A percentile compares a stretch with the other conserved stretches of the same genome.
These are phyloP conservation scores for Branchipolynoe longqiensis DNA, from an alignment of 2,888 invertebrate species.

Conservation along the genomic window DNA sequence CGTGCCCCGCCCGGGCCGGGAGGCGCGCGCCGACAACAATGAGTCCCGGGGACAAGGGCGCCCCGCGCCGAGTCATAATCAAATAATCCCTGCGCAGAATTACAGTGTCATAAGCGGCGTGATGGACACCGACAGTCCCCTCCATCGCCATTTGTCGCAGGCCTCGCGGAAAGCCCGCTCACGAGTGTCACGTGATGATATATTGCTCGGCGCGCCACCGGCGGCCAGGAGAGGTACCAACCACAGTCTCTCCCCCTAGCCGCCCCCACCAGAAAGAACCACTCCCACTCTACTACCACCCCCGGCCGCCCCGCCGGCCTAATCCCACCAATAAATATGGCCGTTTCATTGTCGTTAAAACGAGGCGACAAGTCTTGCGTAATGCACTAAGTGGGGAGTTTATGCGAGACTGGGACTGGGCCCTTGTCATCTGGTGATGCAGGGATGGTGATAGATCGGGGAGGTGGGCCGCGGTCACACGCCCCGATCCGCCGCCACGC, in stretches of 20 bases:
- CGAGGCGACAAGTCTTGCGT: conserved; percentile 53
- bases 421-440: conserved; percentile 30
- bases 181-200: conserved; percentile 48
- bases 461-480: conserved; percentile 1
- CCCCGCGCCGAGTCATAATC: conserved; percentile 39
- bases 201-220: conserved; percentile 38
- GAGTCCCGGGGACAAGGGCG: neutral
- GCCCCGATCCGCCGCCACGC: conserved; percentile 17
- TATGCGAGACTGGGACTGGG: neutral
- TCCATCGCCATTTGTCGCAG: neutral
- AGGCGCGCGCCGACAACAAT: neutral
- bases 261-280: no score
- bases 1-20: neutral
- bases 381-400: conserved; percentile 54
- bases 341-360: conserved; percentile 53
- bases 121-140: conserved; percentile 39
- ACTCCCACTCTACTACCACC: neutral
- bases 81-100: conserved; percentile 42
- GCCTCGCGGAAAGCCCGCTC: neutral
- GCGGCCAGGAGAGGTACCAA: conserved; percentile 4
- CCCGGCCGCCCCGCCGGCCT: no score
- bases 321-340: conserved; percentile 51
- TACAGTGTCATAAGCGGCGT: conserved; percentile 48
- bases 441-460: conserved; percentile 29
- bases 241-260: neutral